These are phyloP conservation scores for Trididemnum nubilum DNA, from an alignment of 23 tunicate species.

Conservation along the genomic window DNA sequence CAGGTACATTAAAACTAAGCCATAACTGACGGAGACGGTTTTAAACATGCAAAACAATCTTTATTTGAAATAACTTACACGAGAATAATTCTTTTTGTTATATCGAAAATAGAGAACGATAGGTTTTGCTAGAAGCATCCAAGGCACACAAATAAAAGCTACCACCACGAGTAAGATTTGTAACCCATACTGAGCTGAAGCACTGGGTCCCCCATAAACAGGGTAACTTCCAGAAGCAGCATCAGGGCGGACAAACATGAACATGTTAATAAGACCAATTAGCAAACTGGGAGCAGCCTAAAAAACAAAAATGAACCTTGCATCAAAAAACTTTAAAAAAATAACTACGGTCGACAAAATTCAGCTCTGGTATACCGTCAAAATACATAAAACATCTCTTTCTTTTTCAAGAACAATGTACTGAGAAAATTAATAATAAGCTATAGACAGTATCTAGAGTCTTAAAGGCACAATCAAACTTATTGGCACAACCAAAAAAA, in stretches of 20 bases:
- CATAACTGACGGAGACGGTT: too few species aligned
- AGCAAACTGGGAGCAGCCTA: conserved; percentile 82
- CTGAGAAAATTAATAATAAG: background rate
- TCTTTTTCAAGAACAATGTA: too few species aligned
- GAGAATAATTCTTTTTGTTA: conserved; percentile 6
- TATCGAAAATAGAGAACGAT: conserved; percentile 40
- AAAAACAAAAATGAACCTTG: conserved; percentile 11
- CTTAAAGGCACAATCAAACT: background rate
- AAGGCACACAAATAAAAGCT: conserved; percentile 79
- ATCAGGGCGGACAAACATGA: conserved; percentile 71
- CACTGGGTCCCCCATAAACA: conserved; percentile 25
- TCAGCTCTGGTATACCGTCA: too few species aligned
- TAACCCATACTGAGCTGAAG: conserved; percentile 12
- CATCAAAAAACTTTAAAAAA: background rate
- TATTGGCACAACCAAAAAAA: too few species aligned
- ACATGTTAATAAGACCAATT: conserved; percentile 90
- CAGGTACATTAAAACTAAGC: too few species aligned
- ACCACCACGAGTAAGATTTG: conserved; percentile 63
- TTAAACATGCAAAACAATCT: background rate
- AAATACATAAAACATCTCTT: too few species aligned
- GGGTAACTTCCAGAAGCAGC: conserved; percentile 17
- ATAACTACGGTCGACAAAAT: too few species aligned
- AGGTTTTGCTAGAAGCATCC: conserved; percentile 83
- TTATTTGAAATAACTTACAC: background rate
- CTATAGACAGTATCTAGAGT: background rate